Percentiles rank a stretch among this genome's conserved stretches.
phyloP scores from a whole-genome alignment of 2,113 vertebrate genomes.

The Boulengeromyrus knoepffleri region DNA sequence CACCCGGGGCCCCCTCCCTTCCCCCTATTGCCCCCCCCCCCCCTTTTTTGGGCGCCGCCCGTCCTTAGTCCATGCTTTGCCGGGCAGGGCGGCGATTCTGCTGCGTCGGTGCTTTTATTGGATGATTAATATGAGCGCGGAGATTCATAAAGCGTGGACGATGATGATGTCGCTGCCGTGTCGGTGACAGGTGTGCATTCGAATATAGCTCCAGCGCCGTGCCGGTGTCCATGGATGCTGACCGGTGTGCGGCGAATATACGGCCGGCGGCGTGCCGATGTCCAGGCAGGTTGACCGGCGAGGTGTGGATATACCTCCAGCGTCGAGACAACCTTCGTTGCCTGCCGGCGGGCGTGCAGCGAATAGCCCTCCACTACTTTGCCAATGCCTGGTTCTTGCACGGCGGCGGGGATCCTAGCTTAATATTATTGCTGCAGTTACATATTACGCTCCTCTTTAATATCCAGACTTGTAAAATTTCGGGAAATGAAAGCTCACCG shows the following conservation, averaged over 20 bases:
- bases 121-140: conserved; percentile 99
- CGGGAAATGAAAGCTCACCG: background rate
- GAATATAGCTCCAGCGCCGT: background rate
- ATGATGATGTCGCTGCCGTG: conserved; percentile 73
- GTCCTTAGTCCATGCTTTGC: conserved; percentile 99
- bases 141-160: conserved; percentile 93
- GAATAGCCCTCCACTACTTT: background rate
- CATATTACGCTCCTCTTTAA: background rate
- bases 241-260: background rate
- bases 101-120: conserved; percentile 95
- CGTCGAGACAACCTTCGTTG: background rate
- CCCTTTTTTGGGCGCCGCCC: conserved; percentile 70
- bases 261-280: background rate
- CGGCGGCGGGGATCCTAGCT: background rate
- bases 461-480: background rate
- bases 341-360: background rate
- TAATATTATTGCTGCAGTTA: background rate
- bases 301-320: background rate
- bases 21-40: conserved; percentile 7
- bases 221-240: conserved; percentile 13
- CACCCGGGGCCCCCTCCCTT: conserved; percentile 47
- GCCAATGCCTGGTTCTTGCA: background rate
- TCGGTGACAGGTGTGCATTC: conserved; percentile 68
- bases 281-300: background rate
- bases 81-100: conserved; percentile 92